Percentiles rank a stretch among this genome's conserved stretches.
These are phyloP conservation scores for Lasius platythorax DNA, from an alignment of 2,888 invertebrate species.

Conservation along the genomic window DNA sequence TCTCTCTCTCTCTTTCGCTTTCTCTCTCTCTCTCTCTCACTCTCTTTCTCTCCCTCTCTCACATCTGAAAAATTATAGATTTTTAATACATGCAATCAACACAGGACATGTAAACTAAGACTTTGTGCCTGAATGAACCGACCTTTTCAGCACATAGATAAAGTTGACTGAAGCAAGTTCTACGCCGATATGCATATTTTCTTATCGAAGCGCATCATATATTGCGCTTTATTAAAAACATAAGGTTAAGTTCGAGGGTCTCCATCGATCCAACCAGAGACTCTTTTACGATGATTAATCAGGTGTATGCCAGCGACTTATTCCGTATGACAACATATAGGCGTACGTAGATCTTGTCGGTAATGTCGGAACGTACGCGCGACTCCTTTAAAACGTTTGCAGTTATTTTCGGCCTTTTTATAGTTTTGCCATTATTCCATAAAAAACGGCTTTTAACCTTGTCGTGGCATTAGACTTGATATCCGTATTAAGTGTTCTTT, in stretches of 20 bases:
- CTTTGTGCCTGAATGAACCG: conserved; percentile 42
- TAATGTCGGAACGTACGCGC: neutral
- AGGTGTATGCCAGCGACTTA: conserved; percentile 2
- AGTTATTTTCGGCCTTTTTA: conserved; percentile 27
- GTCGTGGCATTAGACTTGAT: conserved; percentile 10
- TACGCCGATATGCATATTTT: conserved; percentile 7
- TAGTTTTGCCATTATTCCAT: conserved; percentile 1
- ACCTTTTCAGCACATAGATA: conserved; percentile 63
- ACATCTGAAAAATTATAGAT: neutral
- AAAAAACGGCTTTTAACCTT: neutral
- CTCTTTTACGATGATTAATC: conserved; percentile 34
- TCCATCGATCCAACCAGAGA: neutral
- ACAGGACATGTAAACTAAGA: conserved; percentile 34
- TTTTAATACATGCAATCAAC: neutral
- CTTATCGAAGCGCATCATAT: conserved; percentile 19
- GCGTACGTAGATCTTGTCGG: neutral
- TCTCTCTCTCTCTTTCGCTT: neutral
- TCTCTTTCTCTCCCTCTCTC: too few relatives aligned
- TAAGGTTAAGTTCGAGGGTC: conserved; percentile 46
- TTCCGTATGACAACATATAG: conserved; percentile 1
- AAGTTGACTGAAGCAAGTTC: conserved; percentile 43
- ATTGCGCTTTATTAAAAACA: conserved; percentile 31
- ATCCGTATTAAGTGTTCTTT: neutral
- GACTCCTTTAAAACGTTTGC: neutral
- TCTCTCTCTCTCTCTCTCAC: too few relatives aligned